A percentile compares a stretch with the other conserved stretches of the same genome.
phyloP scores from a whole-genome alignment of 53 echinoderm and acorn worm species.

The Henricia sp. region DNA sequence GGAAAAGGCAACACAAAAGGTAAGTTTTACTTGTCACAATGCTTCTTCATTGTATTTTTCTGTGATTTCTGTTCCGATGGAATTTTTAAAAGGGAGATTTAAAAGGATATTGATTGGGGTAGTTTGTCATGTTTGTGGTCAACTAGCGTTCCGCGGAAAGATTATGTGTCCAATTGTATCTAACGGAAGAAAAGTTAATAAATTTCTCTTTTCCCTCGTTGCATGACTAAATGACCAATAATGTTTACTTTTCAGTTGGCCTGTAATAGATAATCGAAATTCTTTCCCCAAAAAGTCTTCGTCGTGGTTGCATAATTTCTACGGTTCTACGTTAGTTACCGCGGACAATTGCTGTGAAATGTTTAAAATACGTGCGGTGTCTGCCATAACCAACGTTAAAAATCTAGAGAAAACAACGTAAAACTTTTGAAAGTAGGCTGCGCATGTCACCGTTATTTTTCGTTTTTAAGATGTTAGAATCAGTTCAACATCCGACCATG shows the following conservation, averaged over 20 bases:
- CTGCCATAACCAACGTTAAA: neutral
- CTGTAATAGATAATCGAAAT: neutral
- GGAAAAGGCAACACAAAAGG: conserved; percentile 19
- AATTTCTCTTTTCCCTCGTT: conserved; percentile 1
- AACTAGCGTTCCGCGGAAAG: neutral
- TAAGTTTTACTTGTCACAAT: neutral
- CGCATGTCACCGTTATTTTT: neutral
- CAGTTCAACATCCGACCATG: neutral
- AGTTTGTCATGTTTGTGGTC: neutral
- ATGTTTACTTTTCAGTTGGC: conserved; percentile 8
- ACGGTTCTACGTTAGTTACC: conserved; percentile 11
- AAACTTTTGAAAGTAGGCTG: neutral
- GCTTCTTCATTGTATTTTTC: conserved; percentile 7
- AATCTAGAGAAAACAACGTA: neutral
- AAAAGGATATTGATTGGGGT: conserved; percentile 2
- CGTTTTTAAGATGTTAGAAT: neutral
- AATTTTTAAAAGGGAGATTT: conserved; percentile 15
- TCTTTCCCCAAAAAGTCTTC: neutral
- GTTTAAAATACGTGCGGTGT: neutral
- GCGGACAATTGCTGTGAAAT: too few relatives aligned
- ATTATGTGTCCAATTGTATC: neutral
- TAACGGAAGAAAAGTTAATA: conserved; percentile 17
- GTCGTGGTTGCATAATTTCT: neutral
- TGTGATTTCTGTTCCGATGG: conserved; percentile 12
- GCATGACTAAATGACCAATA: neutral